Percentiles rank a stretch among this genome's conserved stretches.
Conservation (phyloP, 37 sponge, comb jelly and placozoan species). For the Chondrilla cf. caribensis region DNA sequence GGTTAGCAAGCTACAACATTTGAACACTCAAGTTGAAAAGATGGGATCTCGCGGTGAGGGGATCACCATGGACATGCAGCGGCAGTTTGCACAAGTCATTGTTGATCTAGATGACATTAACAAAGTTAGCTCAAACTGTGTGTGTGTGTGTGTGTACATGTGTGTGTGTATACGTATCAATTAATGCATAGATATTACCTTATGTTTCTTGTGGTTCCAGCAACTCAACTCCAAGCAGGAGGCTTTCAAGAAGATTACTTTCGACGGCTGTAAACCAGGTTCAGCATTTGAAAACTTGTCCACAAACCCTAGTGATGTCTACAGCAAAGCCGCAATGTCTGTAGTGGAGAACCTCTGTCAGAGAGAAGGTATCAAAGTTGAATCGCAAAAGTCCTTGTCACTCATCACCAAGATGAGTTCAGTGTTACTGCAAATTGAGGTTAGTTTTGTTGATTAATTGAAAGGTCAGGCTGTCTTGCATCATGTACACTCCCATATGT, state of each 20-base stretch:
- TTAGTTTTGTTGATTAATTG: too few relatives aligned
- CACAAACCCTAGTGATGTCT: background rate
- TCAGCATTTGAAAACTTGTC: background rate
- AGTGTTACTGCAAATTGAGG: conserved; percentile 74
- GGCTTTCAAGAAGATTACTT: conserved; percentile 42
- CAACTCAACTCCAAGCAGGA: conserved; percentile 54
- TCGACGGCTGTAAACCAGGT: background rate
- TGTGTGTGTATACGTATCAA: too few relatives aligned
- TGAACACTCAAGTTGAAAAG: conserved; percentile 75
- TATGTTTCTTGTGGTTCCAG: conserved; percentile 7
- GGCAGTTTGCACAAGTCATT: conserved; percentile 51
- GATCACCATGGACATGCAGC: conserved; percentile 45
- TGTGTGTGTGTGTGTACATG: background rate
- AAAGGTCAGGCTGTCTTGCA: too few relatives aligned
- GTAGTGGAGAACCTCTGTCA: background rate
- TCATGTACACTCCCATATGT: too few relatives aligned
- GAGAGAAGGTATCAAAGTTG: conserved; percentile 39
- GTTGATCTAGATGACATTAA: conserved; percentile 76
- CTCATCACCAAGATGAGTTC: conserved; percentile 53
- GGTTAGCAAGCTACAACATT: conserved; percentile 30
- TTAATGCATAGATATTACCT: too few relatives aligned
- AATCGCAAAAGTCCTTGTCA: conserved; percentile 26
- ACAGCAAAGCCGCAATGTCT: background rate
- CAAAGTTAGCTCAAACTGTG: conserved; percentile 37
- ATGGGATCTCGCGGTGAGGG: conserved; percentile 41